A percentile compares a stretch with the other conserved stretches of the same genome.
phyloP scores from a whole-genome alignment of 2,888 invertebrate genomes.

The Vesta saturnalis region DNA sequence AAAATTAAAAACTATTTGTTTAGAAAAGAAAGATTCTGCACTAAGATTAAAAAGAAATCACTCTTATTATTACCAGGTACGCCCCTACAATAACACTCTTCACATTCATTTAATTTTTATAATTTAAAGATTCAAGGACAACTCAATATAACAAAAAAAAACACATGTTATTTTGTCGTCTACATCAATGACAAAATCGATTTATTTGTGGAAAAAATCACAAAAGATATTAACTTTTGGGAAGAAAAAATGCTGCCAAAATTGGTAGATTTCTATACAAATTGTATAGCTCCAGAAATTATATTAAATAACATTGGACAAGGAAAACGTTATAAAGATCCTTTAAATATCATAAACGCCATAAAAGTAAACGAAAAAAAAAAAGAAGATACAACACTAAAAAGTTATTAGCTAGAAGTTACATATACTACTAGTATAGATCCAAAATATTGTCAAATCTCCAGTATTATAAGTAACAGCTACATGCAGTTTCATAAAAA shows the following conservation, averaged over 20 bases:
- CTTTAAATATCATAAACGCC: constrained; percentile 1
- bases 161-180: constrained; percentile 16
- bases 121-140: constrained; percentile 11
- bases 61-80: too few species aligned
- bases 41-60: constrained; percentile 18
- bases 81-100: background rate
- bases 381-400: background rate
- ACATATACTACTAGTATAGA: background rate
- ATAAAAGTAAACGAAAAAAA: background rate
- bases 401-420: background rate
- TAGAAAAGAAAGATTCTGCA: constrained; percentile 6
- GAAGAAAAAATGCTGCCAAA: too few species aligned
- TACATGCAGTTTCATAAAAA: too few species aligned
- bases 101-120: too few species aligned
- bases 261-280: too few species aligned
- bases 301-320: constrained; percentile 5
- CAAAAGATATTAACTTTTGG: background rate
- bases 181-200: too few species aligned
- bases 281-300: too few species aligned
- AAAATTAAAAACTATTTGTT: too few species aligned
- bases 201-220: constrained; percentile 14
- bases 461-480: too few species aligned
- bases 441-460: too few species aligned
- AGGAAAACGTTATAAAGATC: constrained; percentile 9
- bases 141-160: constrained; percentile 8